These are phyloP conservation scores for Melanotaenia nigrans DNA, from an alignment of 2,797 vertebrate species.

Conservation along the genomic window DNA sequence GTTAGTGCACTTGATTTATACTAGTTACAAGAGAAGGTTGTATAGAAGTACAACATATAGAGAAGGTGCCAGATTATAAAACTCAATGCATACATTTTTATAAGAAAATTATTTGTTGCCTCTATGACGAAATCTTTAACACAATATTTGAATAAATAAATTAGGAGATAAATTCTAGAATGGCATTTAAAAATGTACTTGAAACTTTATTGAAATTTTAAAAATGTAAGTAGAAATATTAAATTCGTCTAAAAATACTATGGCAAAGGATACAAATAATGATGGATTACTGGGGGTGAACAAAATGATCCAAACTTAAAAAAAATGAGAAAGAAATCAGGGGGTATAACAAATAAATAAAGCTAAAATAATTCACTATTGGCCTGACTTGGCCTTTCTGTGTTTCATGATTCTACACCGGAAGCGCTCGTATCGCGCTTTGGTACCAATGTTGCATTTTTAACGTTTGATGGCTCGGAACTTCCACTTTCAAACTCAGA, in stretches of 20 bases:
- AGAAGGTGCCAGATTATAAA: not conserved
- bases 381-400: not conserved
- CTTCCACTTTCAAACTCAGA: not conserved
- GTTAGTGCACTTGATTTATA: no score
- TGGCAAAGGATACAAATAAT: no score
- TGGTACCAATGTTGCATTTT: not conserved
- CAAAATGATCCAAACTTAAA: not conserved
- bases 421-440: conserved; percentile 19
- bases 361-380: no score
- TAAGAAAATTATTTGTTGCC: no score
- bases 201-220: no score
- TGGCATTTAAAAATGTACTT: no score
- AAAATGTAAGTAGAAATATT: no score
- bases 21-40: no score
- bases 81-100: not conserved
- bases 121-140: not conserved
- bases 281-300: not conserved
- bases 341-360: not conserved
- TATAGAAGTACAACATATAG: conserved; percentile 34
- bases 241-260: no score
- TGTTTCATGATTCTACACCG: conserved; percentile 23
- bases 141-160: not conserved
- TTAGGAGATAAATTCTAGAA: no score
- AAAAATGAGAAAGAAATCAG: not conserved
- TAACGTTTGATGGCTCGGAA: not conserved